These are phyloP conservation scores for Malthinus flaveolus DNA, from an alignment of 2,888 invertebrate species.

Conservation along the genomic window DNA sequence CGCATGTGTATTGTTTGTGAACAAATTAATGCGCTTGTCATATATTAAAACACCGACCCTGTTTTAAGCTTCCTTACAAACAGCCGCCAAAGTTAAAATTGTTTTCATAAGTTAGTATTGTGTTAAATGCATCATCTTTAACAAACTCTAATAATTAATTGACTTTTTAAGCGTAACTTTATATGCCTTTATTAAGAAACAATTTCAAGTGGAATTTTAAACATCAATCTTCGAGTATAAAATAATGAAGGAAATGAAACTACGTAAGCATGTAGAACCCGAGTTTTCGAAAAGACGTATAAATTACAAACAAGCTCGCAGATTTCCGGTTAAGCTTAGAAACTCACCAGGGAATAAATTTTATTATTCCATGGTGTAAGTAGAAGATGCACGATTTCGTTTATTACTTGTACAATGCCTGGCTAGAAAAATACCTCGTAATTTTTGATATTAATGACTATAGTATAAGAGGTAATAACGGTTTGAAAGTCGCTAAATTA, in stretches of 20 bases:
- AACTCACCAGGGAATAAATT: slow-evolving; percentile 23
- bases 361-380: slow-evolving; percentile 23
- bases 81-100: too few relatives aligned
- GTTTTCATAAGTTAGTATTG: too few relatives aligned
- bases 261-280: slow-evolving; percentile 20
- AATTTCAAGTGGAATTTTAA: slow-evolving; percentile 20
- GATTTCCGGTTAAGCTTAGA: slow-evolving; percentile 24
- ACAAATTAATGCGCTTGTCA: too few relatives aligned
- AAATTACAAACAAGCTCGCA: slow-evolving; percentile 25
- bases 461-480: too few relatives aligned
- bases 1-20: too few relatives aligned
- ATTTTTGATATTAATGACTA: too few relatives aligned
- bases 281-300: slow-evolving; percentile 20
- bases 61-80: too few relatives aligned
- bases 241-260: slow-evolving; percentile 26
- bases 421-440: too few relatives aligned
- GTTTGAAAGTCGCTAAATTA: too few relatives aligned
- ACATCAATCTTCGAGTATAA: slow-evolving; percentile 22
- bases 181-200: slow-evolving; percentile 21
- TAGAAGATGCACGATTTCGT: slow-evolving; percentile 20
- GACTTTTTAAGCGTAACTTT: slow-evolving; percentile 4
- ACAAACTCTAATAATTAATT: not conserved
- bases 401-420: slow-evolving; percentile 13
- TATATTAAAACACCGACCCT: too few relatives aligned
- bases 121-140: too few relatives aligned